These are phyloP conservation scores for Embiotoca jacksoni DNA, from an alignment of 2,113 vertebrate species.

Conservation along the genomic window DNA sequence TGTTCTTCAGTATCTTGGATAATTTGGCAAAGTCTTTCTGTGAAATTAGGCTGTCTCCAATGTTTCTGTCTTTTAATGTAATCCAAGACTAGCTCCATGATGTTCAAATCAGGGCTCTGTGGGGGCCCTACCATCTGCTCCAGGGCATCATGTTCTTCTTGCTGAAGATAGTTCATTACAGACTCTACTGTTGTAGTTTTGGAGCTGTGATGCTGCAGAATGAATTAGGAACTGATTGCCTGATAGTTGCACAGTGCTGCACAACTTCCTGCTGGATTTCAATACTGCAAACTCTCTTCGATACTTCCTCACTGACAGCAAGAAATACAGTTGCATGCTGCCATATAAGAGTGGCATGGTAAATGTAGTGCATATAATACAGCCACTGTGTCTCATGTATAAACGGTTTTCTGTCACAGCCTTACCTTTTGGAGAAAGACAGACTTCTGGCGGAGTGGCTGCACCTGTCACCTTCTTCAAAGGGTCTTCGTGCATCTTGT, in stretches of 20 bases:
- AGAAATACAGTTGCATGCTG: neutral
- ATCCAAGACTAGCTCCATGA: neutral
- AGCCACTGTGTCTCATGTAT: constrained; percentile 58
- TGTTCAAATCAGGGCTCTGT: neutral
- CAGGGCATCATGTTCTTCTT: neutral
- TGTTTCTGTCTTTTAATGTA: neutral
- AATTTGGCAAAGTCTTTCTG: no score
- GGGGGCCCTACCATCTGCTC: neutral
- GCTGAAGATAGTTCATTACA: neutral
- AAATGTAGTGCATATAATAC: constrained; percentile 53
- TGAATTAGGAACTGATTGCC: neutral
- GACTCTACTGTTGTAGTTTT: neutral
- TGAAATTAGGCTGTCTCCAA: no score
- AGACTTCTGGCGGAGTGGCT: constrained; percentile 65
- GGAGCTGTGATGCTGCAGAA: neutral
- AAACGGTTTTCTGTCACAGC: constrained; percentile 61
- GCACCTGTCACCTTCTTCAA: constrained; percentile 72
- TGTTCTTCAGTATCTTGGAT: neutral
- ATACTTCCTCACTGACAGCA: constrained; percentile 27
- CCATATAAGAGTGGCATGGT: constrained; percentile 23
- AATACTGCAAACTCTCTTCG: constrained; percentile 19
- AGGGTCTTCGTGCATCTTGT: constrained; percentile 73
- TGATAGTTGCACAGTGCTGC: neutral
- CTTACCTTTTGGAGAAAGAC: constrained; percentile 59
- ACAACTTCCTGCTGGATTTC: constrained; percentile 20